Evolutionary conservation across 2,888 invertebrate genomes (phyloP), one percentile per base, ranked within the genome.

Genomic region (Scaptodrosophila latifasciaeformis): DNA sequence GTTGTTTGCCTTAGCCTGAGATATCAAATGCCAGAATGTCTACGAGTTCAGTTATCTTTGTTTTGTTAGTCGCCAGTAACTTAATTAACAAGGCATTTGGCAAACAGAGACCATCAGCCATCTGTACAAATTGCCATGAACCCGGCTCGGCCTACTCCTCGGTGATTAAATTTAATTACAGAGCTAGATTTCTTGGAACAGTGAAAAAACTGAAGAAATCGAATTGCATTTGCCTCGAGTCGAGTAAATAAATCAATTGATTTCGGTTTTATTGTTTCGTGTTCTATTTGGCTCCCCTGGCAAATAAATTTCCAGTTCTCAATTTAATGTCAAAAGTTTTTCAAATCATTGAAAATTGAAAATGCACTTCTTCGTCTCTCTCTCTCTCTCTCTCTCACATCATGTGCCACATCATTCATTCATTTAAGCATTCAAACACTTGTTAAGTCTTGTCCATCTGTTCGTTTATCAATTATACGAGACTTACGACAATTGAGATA

Each of bases 141-240:
- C 19, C 21, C 50, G 49, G 49, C 34, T 35, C 21, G 50, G 46
- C 34, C 35, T 34, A 39, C 51, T 15, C 50, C 21, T 6, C 29
- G 44, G 46, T 59, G 59, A 66, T 80, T 82, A 63, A n/a, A 78
- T 78, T 77, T 66, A 81, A 82, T 82, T 80, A 74, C 67, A 50
- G 57, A 57, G 61, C 37, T 37, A 1, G 6, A 17, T 7, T 49
- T 37, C 35, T 42, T 40, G 19, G 17, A 40, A 40, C 35, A 37
- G 13, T 17, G 17, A 6, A 37, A 37, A 37, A 44, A 44, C 44
- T 15, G 17, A 12, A 39, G 4, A 2, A 39, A 10, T 10, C 24
- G 3, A 3, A 5, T 17, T 5, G 37, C 17, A 37, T 9, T 60
- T 74, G 67, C 62, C n/a, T n/a, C n/a, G n/a, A n/a, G n/a, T n/a